Evolutionary conservation across 2,797 vertebrate species (phyloP).

Genomic region (Arrhamphus sclerolepis): DNA sequence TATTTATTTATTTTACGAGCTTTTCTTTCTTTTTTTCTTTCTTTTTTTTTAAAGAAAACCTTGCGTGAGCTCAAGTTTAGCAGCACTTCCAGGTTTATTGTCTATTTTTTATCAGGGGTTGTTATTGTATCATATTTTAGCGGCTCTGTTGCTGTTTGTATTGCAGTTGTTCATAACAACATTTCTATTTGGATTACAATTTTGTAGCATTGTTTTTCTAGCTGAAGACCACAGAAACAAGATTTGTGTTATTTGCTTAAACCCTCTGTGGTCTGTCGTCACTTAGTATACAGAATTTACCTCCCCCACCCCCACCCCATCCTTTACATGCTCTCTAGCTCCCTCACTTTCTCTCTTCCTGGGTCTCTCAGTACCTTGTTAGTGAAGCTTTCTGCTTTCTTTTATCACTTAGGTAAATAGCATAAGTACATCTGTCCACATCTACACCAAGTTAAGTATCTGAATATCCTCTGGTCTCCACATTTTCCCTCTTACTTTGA

Average conservation of each 20-base stretch:
- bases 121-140: constrained; percentile 47
- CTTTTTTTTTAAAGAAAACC: constrained; percentile 26
- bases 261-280: constrained; percentile 28
- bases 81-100: constrained; percentile 36
- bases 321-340: constrained; percentile 24
- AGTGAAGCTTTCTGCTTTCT: constrained; percentile 48
- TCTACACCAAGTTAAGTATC: constrained; percentile 35
- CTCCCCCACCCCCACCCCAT: too few species aligned
- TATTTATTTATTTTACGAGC: constrained; percentile 16
- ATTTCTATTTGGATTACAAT: constrained; percentile 16
- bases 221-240: constrained; percentile 21
- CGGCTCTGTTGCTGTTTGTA: constrained; percentile 34
- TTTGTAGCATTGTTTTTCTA: constrained; percentile 24
- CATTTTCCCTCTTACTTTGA: constrained; percentile 41
- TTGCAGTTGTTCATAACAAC: constrained; percentile 23
- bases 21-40: too few species aligned
- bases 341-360: constrained; percentile 10
- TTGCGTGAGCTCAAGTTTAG: constrained; percentile 23
- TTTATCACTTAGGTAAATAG: constrained; percentile 4
- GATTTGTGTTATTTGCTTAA: constrained; percentile 41
- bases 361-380: constrained; percentile 56
- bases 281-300: constrained; percentile 31
- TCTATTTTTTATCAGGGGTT: constrained; percentile 37
- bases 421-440: constrained; percentile 27
- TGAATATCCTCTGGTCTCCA: constrained; percentile 40